phyloP scores from a whole-genome alignment of 30 jellyfish, hydroid and myxozoan species.

The Rhopilema esculentum region DNA sequence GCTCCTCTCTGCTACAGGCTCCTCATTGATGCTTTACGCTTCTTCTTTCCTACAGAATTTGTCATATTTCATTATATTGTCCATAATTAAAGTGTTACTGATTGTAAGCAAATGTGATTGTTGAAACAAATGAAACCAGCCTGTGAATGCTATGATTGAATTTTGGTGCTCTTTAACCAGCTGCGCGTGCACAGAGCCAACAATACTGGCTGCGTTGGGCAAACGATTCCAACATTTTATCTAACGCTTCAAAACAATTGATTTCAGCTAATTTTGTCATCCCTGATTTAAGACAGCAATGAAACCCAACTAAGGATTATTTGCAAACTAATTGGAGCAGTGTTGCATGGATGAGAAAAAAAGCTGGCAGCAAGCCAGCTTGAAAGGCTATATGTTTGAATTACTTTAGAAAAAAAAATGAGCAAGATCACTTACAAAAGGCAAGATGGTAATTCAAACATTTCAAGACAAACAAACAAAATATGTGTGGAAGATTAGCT shows the following conservation, averaged over 20 bases:
- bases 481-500: too few relatives aligned
- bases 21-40: neutral
- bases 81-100: neutral
- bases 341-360: too few relatives aligned
- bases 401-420: too few relatives aligned
- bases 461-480: too few relatives aligned
- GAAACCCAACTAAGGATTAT: too few relatives aligned
- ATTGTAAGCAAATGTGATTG: neutral
- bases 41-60: neutral
- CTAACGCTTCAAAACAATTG: neutral
- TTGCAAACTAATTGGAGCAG: too few relatives aligned
- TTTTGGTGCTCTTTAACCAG: neutral
- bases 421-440: too few relatives aligned
- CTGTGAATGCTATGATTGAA: neutral
- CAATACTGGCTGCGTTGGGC: neutral
- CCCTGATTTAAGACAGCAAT: too few relatives aligned
- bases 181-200: neutral
- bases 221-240: neutral
- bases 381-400: too few relatives aligned
- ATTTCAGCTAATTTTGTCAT: too few relatives aligned
- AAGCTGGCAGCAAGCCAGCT: too few relatives aligned
- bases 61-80: neutral
- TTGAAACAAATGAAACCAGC: neutral
- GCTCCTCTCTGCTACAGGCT: neutral
- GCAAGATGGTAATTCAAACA: too few relatives aligned